Evolutionary conservation across 2,888 invertebrate genomes (phyloP), one percentile per base, ranked within the genome.

Genomic region (Zhuqinia jingwanae): DNA sequence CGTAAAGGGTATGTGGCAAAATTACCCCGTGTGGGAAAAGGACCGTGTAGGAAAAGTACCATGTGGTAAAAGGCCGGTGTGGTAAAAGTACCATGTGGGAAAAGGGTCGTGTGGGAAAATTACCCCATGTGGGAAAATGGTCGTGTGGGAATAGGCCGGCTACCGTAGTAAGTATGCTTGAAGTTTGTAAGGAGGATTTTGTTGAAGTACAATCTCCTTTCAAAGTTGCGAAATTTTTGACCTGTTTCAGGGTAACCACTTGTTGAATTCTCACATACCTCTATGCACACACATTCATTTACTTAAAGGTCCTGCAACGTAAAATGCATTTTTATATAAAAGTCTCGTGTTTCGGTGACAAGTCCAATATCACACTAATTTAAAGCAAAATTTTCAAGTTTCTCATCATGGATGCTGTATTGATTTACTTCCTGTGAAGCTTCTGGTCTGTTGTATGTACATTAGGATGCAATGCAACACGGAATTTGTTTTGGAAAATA

Each of bases 181-280:
- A n/a, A n/a, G n/a, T n/a, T n/a, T n/a, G n/a, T n/a, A n/a, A 2
- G 75, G 76, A 83, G 73, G 82, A 53, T 50, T 83, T 87, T 73
- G 13, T n/a, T 22, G 13, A 58, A 73, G 79, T 68, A 27, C 87
- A 73, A 45, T 73, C 8, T 84, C 87, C 87, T 36, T 25, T 47
- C 75, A 78, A 73, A 83, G 81, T 77, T 78, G 77, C 79, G 75
- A 78, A 87, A 83, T 87, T 87, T 87, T 83, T 79, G 87, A 87
- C 84, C 87, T 83, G 87, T 83, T 87, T 87, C 87, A 87, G 87
- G 87, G 87, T 79, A 78, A 79, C 87, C 56, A 87, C 87, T 83
- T 87, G 87, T 87, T 83, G 87, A n/a, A 70, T 70, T 20, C 42
- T 84, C 75, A 83, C 86, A 87, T 81, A 70, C 45, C 36, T 36